Evolutionary conservation across 2,113 vertebrate genomes (phyloP), one percentile per base, ranked within the genome.

Genomic region (Siphamia tubifer): DNA sequence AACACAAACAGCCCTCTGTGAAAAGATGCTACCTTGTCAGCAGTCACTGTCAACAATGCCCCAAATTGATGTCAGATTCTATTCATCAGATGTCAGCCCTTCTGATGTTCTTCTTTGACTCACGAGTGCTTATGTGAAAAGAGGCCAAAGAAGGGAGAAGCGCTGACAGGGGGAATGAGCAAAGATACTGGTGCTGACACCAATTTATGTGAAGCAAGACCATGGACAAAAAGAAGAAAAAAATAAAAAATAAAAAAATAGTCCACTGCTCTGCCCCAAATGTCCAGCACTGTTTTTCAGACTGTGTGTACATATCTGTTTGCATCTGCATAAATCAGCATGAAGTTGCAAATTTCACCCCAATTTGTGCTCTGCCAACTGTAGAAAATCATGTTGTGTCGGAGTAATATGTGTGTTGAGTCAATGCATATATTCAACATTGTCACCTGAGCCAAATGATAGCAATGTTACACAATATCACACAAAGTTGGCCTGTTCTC

Each of bases 41-140:
- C 38, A 54, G 20, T 24, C 27, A 20, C 47, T 24, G 48, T 74
- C 71, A 53, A 53, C 48, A 68, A 68, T 34, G 28, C 53, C 40
- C 28, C 48, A 57, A 52, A 75, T 54, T 55, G 36, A 64, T 38
- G 64, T 51, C 65, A 51, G 12, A 57, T 17, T 51, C 20, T 55
- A 10, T 68, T 68, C n/a, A 8, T 78, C 56, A 63, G 56, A 34
- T 61, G 54, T 56, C 68, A 44, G 39, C 23, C 16, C 8, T 1
- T 54, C 20, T 19, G 53, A 45, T 35, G 55, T 19, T 31, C 24
- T 7, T 3, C 31, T 56, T 53, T 66, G 54, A 66, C 30, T 56
- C 21, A 8, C 28, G 20, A 25, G 19, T 16, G 55, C 16, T 20
- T 30, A 54, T 30, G 34, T 43, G 45, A 55, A 55, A 25, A 23